Percentiles rank a stretch among this genome's conserved stretches.
These are phyloP conservation scores for Chelonia mydas DNA, from an alignment of 2,797 vertebrate species.

Conservation along the genomic window DNA sequence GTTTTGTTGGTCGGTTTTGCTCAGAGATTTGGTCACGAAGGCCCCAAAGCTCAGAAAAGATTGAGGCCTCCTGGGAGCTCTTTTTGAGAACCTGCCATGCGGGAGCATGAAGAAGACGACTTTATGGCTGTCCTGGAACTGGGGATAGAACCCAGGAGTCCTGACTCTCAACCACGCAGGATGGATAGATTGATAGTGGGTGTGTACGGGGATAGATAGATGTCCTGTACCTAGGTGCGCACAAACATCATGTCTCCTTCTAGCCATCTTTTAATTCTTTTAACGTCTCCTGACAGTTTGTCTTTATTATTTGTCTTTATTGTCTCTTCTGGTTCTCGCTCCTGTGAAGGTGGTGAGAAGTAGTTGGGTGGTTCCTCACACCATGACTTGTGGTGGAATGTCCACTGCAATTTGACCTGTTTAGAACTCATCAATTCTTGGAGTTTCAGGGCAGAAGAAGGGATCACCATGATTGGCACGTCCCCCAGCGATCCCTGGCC, in stretches of 20 bases:
- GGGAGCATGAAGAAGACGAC: neutral
- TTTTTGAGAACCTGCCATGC: neutral
- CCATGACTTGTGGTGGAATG: neutral
- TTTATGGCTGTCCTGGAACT: neutral
- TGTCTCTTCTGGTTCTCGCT: too few species aligned
- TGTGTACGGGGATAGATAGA: too few species aligned
- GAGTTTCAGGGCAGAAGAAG: neutral
- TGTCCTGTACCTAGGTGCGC: too few species aligned
- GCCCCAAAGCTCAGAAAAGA: neutral
- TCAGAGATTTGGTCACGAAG: neutral
- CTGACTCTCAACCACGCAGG: too few species aligned
- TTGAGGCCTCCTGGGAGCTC: neutral
- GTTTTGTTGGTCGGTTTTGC: neutral
- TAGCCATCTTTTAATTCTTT: neutral
- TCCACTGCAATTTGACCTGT: neutral
- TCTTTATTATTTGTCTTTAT: too few species aligned
- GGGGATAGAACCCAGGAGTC: too few species aligned
- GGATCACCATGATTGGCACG: too few species aligned
- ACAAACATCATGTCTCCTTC: too few species aligned
- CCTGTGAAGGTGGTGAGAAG: neutral
- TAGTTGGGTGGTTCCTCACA: neutral
- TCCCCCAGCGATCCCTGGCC: neutral
- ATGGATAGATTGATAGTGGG: too few species aligned
- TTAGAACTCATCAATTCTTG: neutral
- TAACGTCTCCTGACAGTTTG: neutral